Conservation (phyloP, 2,797 vertebrate species). For the Nasua narica region DNA sequence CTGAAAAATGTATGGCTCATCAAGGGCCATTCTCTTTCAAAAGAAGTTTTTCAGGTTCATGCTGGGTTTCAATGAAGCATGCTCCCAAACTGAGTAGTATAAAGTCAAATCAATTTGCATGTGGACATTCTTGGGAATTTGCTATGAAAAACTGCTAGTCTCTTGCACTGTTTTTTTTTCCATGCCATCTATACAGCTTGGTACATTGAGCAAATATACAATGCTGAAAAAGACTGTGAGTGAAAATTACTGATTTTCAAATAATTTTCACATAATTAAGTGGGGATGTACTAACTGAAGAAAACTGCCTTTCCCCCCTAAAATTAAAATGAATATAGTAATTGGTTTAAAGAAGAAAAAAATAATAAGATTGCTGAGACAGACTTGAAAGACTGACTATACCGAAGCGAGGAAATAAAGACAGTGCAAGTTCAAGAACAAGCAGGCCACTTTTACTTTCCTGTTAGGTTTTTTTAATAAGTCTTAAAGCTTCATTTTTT, state of each 20-base stretch:
- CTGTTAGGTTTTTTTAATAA: background rate
- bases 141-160: background rate
- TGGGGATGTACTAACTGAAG: background rate
- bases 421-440: background rate
- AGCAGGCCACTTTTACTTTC: background rate
- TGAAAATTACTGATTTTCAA: background rate
- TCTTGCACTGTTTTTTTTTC: slow-evolving; percentile 16
- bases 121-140: slow-evolving; percentile 15
- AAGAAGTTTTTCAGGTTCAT: background rate
- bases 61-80: slow-evolving; percentile 36
- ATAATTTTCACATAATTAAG: slow-evolving; percentile 39
- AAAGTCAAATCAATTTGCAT: background rate
- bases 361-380: background rate
- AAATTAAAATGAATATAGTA: slow-evolving; percentile 5
- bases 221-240: background rate
- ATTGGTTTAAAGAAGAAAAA: background rate
- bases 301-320: background rate
- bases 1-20: slow-evolving; percentile 41
- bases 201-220: background rate
- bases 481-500: background rate
- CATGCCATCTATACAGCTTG: slow-evolving; percentile 24
- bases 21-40: slow-evolving; percentile 38
- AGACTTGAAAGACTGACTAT: background rate
- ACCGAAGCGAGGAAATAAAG: background rate
- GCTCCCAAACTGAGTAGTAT: background rate